Evolutionary conservation across 1,140 invertebrate species (phyloP).

Genomic region (Drosophila nebulosa): DNA sequence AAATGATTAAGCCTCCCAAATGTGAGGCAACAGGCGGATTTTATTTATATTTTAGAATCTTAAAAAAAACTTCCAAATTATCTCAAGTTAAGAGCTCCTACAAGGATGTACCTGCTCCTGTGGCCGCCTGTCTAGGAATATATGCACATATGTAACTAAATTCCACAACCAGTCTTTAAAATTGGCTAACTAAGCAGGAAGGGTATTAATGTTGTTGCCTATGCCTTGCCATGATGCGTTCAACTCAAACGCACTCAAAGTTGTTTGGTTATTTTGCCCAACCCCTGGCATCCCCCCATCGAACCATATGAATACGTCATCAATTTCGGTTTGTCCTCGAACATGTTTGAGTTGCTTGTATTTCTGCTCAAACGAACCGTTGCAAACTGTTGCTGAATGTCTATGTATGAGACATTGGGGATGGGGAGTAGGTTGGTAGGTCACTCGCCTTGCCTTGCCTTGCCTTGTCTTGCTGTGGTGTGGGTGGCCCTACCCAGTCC

Average conservation of each 20-base stretch:
- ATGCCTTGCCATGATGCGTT: constrained; percentile 31
- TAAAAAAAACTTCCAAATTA: too few species aligned
- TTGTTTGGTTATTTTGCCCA: background rate
- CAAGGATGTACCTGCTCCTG: too few species aligned
- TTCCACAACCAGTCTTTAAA: too few species aligned
- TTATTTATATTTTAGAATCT: too few species aligned
- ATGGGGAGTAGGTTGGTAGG: constrained; percentile 65
- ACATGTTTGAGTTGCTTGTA: constrained; percentile 38
- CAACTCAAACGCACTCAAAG: background rate
- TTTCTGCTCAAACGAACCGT: constrained; percentile 29
- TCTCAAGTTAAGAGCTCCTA: too few species aligned
- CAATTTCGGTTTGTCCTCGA: constrained; percentile 19
- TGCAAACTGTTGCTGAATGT: constrained; percentile 62
- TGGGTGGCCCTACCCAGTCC: background rate
- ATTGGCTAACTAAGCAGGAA: too few species aligned
- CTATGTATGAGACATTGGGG: constrained; percentile 6
- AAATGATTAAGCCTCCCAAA: too few species aligned
- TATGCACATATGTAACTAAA: too few species aligned
- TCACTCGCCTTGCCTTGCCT: constrained; percentile 46
- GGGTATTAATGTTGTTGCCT: constrained; percentile 56
- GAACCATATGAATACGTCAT: constrained; percentile 51
- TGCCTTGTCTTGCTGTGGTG: background rate
- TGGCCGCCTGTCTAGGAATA: too few species aligned
- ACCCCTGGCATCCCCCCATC: background rate
- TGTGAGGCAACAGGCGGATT: too few species aligned